Base-by-base conservation (phyloP, 92 coral and sea anemone genomes). In the Chrysogorgia sp. region DNA sequence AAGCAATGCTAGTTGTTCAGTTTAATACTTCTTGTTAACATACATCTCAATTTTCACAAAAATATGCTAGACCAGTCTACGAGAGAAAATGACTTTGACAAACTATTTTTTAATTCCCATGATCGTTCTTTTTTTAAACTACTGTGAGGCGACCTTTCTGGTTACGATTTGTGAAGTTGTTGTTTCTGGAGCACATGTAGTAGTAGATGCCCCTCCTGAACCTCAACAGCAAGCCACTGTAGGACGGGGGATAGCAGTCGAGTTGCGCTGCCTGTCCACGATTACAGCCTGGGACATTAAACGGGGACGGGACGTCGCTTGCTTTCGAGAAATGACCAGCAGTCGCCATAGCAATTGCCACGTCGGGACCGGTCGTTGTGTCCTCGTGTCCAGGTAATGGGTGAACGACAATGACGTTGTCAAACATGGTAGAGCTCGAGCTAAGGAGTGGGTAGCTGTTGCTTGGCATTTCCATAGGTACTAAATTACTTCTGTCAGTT, bases 101-200 rank as follows among this genome's bases (percentile, higher is more conserved):
- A n/a, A n/a, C n/a, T n/a, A n/a, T n/a, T n/a, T n/a, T n/a, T n/a
- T n/a, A n/a, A n/a, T n/a, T n/a, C n/a, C n/a, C n/a, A n/a, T n/a
- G n/a, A n/a, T n/a, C n/a, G n/a, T n/a, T n/a, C n/a, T n/a, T n/a
- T n/a, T n/a, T 15, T 47, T 69, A 50, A 10, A 0, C 48, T 19
- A 93, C 90, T 40, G 47, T 71, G 6, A 93, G 86, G 62, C 86
- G 64, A 66, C 94, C 98, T 58, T 94, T 94, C 80, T 94, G 98
- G 55, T 97, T 94, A 64, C 97, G 86, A 82, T 94, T 94, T 58
- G 98, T 85, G 79, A 94, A 94, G 86, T 91, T 94, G 75, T 94
- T 94, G 67, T 94, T 94, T 34, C 98, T 67, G 12, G 96, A 79
- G 77, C 98, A 91, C 34, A 87, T 82, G 71, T 84, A 91, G 58